Evolutionary conservation across 2,888 invertebrate genomes (phyloP), one percentile per base, ranked within the genome.

Genomic region (Adineta ricciae): DNA sequence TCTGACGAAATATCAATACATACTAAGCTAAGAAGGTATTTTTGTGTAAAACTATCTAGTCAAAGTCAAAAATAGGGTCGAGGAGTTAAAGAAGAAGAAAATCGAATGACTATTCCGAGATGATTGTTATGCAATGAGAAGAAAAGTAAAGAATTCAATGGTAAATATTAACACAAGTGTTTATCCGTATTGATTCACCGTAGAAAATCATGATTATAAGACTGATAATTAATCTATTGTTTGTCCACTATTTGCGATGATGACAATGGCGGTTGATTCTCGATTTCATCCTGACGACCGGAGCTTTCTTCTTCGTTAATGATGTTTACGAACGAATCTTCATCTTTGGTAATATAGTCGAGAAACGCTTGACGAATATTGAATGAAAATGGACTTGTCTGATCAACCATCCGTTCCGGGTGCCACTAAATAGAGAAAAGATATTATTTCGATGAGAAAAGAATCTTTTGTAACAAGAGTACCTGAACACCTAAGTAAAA

Each of bases 321-420:
- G 14, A 14, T 11, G 4, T 3, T 56, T 27, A 8, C 2, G n/a
- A 16, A 56, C 27, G 56, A 14, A 9, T 52, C 21, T 52, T 52
- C 16, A 52, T 52, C 21, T 52, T 64, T 11, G 32, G 27, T 2
- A 64, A 64, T 64, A 32, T 27, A 64, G 19, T 64, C 64, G 27
- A 64, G 32, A 64, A 64, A 64, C 32, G 64, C 64, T 64, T 64
- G 64, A 64, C 64, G 64, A 64, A 64, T 64, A 32, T 64, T 64
- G 11, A 32, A 64, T 64, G 64, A 27, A 64, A 64, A 64, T 32
- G 64, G 64, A 64, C 32, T 64, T 64, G 27, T 32, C 32, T 64
- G 64, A 64, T 64, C 64, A 64, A 32, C 2, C 64, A 64, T 64
- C 32, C 64, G 64, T n/a, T 64, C 64, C 3, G 64, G 64, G 32